Evolutionary conservation across 2,113 vertebrate species (phyloP).

Genomic region (Amphiprion percula): DNA sequence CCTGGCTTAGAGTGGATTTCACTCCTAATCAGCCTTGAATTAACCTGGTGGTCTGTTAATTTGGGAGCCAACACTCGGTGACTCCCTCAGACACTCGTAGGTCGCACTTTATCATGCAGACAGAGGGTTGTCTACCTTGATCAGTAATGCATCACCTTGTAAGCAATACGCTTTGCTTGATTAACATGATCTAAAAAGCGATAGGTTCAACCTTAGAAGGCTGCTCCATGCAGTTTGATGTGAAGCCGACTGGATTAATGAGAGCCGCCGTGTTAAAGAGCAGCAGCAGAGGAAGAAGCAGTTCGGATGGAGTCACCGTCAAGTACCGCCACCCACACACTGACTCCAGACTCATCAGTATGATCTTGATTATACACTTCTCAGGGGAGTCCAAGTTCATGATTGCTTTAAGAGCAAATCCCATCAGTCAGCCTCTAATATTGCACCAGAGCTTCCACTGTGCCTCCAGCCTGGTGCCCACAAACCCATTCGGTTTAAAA

Average conservation of each 20-base stretch:
- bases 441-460: slow-evolving; percentile 31
- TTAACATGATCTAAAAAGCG: slow-evolving; percentile 11
- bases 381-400: slow-evolving; percentile 44
- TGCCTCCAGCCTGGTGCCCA: slow-evolving; percentile 17
- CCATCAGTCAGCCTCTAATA: slow-evolving; percentile 53
- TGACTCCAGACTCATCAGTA: slow-evolving; percentile 60
- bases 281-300: slow-evolving; percentile 23
- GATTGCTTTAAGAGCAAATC: slow-evolving; percentile 64
- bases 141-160: slow-evolving; percentile 40
- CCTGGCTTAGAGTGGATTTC: not conserved
- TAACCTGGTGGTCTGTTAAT: slow-evolving; percentile 18
- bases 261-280: not conserved
- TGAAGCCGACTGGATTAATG: not conserved
- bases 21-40: slow-evolving; percentile 13
- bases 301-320: slow-evolving; percentile 35
- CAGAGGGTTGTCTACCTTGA: slow-evolving; percentile 23
- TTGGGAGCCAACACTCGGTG: slow-evolving; percentile 5
- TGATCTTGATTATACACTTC: slow-evolving; percentile 56
- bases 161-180: slow-evolving; percentile 20
- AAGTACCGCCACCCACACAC: slow-evolving; percentile 39
- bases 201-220: not conserved
- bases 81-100: slow-evolving; percentile 6
- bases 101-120: slow-evolving; percentile 18
- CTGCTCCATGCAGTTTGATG: not conserved
- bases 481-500: slow-evolving; percentile 7